Conservation (phyloP, 2,797 vertebrate species). For the Sebastiscus tertius region DNA sequence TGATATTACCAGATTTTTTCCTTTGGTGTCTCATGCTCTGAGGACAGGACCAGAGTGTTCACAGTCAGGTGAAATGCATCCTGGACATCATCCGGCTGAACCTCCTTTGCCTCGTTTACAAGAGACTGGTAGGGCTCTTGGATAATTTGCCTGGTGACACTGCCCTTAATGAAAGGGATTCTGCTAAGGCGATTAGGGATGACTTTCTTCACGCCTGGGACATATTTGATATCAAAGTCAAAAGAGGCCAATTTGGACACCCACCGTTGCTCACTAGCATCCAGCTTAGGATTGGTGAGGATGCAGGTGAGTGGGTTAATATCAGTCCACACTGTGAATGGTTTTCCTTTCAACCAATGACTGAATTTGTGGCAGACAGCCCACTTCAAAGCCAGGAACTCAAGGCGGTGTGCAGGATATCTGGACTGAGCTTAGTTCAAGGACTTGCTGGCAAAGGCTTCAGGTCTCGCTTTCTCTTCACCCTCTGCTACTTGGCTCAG, state of each 20-base stretch:
- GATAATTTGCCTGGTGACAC: not conserved
- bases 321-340: no score
- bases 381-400: not conserved
- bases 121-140: no score
- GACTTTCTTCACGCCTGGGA: not conserved
- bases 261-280: not conserved
- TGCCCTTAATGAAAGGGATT: not conserved
- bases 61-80: not conserved
- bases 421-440: not conserved
- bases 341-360: no score
- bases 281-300: not conserved
- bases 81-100: no score
- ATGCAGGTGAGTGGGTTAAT: not conserved
- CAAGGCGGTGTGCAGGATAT: not conserved
- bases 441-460: no score
- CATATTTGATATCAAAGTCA: slow-evolving; percentile 3
- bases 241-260: not conserved
- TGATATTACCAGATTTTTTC: not conserved
- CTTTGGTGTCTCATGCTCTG: not conserved
- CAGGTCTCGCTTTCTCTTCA: no score
- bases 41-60: no score
- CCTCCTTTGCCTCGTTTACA: no score
- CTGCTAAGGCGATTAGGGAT: not conserved
- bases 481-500: no score
- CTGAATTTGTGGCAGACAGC: no score